phyloP scores from a whole-genome alignment of 1,140 invertebrate species.

The Akabosia matsudoensis region DNA sequence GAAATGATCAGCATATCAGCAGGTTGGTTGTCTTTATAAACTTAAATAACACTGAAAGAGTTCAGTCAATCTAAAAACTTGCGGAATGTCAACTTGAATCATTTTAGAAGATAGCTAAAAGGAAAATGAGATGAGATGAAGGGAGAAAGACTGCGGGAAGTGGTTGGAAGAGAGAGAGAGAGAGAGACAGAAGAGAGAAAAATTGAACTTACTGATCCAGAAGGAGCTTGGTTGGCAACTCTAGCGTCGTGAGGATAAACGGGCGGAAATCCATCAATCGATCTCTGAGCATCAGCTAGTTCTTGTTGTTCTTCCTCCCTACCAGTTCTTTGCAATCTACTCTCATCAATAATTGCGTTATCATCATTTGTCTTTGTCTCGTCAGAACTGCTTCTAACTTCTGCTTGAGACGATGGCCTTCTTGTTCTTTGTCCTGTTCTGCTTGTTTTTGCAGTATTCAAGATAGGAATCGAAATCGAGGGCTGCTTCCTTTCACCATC shows the following conservation, averaged over 20 bases:
- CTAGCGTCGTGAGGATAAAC: slow-evolving; percentile 27
- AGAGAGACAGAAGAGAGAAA: slow-evolving; percentile 23
- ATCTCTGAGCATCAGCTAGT: slow-evolving; percentile 22
- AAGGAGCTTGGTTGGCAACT: slow-evolving; percentile 28
- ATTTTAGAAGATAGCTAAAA: neutral
- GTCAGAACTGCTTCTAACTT: slow-evolving; percentile 2
- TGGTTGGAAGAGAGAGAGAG: slow-evolving; percentile 27
- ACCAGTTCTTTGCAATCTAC: slow-evolving; percentile 2
- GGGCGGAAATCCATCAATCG: slow-evolving; percentile 46
- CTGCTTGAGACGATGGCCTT: slow-evolving; percentile 1
- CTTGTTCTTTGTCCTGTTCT: slow-evolving; percentile 19
- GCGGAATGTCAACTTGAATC: neutral
- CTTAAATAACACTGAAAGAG: neutral
- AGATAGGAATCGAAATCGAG: slow-evolving; percentile 21
- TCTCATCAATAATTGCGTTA: slow-evolving; percentile 47
- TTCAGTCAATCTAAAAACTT: slow-evolving; percentile 9
- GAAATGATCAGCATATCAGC: no score
- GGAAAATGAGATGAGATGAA: slow-evolving; percentile 5
- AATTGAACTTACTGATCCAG: slow-evolving; percentile 32
- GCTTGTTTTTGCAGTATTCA: neutral
- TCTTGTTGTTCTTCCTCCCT: neutral
- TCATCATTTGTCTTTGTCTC: slow-evolving; percentile 46
- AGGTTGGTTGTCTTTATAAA: no score
- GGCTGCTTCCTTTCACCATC: neutral
- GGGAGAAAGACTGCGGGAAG: slow-evolving; percentile 25